Base-by-base conservation (phyloP, 2,113 vertebrate species). In the Cyprinodon variegatus region DNA sequence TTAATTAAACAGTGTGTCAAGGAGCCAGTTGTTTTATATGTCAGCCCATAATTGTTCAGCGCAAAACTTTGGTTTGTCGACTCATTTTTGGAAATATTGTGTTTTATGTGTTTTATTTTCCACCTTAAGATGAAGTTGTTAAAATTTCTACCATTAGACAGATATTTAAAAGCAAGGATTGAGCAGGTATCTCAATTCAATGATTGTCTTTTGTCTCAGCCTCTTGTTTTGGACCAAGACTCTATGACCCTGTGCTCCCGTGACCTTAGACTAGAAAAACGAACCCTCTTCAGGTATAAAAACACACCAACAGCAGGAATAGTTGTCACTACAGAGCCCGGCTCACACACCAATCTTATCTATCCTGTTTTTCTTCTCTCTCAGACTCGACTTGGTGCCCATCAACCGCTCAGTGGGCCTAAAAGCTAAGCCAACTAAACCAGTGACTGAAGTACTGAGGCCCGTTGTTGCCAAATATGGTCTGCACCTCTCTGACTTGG, bases 401-500 rank as follows among this genome's bases (percentile, higher is more conserved):
- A 99, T 99, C 81, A 98, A 98, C 85, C 95, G 97, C 60, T 99
- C 98, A 0, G 97, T 99, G 85, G 97, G 98, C 14, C 93, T 99
- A 50, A 99, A 99, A 93, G 98, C 98, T 0, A 99, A 99, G 88
- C 97, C 98, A 86, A 99, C 97, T 57, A 99, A 99, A 83, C 97
- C 98, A 0, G 97, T 99, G 69, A 98, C 98, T 0, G 98, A 99
- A 78, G 98, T 99, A 65, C 92, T 99, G 72, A 92, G 97, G 81
- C 98, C 98, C 0, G 97, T 99, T 62, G 97, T 99, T 68, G 96
- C 98, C 83, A 99, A 99, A 85, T 99, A 99, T 0, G 97, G 97
- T 82, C 94, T 99, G 91, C 96, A 97, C 86, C 95, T 99, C 77
- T 93, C 91, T 38, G 95, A 97, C 67, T 92, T 99, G 83, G 96